Evolutionary conservation across 2,113 vertebrate species (phyloP), one percentile per base, ranked within the genome.

Genomic region (Cariama cristata): DNA sequence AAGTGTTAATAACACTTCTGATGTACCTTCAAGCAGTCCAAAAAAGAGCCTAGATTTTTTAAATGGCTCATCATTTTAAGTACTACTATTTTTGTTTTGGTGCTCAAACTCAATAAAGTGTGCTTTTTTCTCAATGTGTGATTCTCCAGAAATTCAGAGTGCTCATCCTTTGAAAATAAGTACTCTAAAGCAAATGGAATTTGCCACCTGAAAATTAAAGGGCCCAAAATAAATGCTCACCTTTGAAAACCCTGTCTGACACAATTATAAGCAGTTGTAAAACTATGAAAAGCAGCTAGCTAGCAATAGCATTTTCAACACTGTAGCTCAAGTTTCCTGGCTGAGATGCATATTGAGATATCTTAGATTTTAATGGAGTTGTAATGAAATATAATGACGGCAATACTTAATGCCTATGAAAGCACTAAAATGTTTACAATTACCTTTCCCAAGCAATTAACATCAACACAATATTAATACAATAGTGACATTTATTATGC

Each of bases 381-480:
- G 42, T 55, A 92, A 76, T 63, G 50, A 96, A 93, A 63, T 67
- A 59, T 33, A 84, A 59, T 88, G 50, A 71, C 3, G 4, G 23
- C 59, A 55, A 74, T 66, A 59, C 50, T 81, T 82, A 38, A 45
- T 80, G 68, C 17, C 56, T 89, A 18, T 64, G 83, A 91, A 88
- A 88, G 55, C n/a, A 84, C 30, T 80, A 52, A 79, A 87, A 90
- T 92, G 21, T 87, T 95, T 67, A 63, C 63, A 72, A 28, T 90
- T 86, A 80, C 50, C 67, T 86, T 90, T 93, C 86, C 79, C 59
- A 77, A 82, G 33, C 47, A 93, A 95, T 94, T 92, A 88, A 80
- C 47, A 94, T 95, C 64, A 88, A 80, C 32, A 44, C 38, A 50
- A 35, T 79, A 42, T 44, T 69, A 90, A 80, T 93, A 80, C 74